Evolutionary conservation across 2,113 vertebrate genomes (phyloP).

Genomic region (Panthera leo): DNA sequence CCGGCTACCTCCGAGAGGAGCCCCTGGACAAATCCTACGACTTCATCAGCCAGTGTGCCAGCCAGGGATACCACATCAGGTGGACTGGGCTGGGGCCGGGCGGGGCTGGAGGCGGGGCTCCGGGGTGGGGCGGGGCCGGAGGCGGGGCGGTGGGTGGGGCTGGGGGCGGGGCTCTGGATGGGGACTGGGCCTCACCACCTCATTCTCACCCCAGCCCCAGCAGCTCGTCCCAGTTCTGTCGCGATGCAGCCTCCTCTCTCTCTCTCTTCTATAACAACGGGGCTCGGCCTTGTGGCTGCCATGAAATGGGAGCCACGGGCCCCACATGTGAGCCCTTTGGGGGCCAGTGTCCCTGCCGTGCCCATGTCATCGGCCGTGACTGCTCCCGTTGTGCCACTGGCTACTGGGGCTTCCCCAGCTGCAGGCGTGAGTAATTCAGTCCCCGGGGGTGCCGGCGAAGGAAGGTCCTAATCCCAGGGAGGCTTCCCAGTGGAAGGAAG

Average conservation of each 20-base stretch:
- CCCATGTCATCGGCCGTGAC: conserved; percentile 94
- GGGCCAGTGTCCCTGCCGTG: conserved; percentile 92
- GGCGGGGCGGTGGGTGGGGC: rapidly evolving
- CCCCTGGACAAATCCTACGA: conserved; percentile 96
- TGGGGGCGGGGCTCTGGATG: neutral
- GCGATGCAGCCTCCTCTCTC: conserved; percentile 88
- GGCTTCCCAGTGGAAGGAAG: rapidly evolving
- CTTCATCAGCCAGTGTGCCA: conserved; percentile 96
- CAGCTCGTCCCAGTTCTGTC: conserved; percentile 90
- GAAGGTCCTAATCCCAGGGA: rapidly evolving
- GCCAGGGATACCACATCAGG: conserved; percentile 94
- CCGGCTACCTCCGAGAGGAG: conserved; percentile 92
- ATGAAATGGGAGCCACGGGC: conserved; percentile 89
- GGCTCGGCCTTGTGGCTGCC: conserved; percentile 92
- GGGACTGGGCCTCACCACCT: neutral
- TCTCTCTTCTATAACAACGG: conserved; percentile 97
- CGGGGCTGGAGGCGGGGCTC: rapidly evolving
- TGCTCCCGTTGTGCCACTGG: conserved; percentile 96
- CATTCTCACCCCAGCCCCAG: conserved; percentile 82
- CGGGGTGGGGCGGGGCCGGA: rapidly evolving
- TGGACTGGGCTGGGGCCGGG: conserved; percentile 68
- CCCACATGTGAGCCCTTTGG: conserved; percentile 91
- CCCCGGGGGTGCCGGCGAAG: rapidly evolving
- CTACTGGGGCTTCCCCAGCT: conserved; percentile 97
- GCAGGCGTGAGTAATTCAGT: conserved; percentile 89